Conservation (phyloP, 1,140 invertebrate species). For the Pseudomyrmex concolor region DNA sequence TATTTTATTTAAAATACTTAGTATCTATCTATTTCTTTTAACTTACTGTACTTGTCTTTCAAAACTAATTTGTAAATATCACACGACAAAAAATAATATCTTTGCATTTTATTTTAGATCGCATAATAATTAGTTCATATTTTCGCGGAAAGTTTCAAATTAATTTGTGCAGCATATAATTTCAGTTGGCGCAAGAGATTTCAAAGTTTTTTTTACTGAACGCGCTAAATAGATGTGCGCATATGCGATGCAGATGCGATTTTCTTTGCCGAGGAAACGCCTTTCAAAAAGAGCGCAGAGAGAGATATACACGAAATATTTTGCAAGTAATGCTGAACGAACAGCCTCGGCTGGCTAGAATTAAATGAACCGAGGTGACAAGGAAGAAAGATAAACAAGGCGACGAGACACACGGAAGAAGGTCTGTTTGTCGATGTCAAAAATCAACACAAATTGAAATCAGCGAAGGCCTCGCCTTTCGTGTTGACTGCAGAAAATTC, state of each 20-base stretch:
- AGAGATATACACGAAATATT: slow-evolving; percentile 80
- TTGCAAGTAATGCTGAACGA: slow-evolving; percentile 82
- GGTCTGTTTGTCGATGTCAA: slow-evolving; percentile 82
- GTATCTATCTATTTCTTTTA: not conserved
- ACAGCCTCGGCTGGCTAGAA: slow-evolving; percentile 71
- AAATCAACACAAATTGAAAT: slow-evolving; percentile 84
- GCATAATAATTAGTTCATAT: too few species aligned
- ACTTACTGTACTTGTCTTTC: not conserved
- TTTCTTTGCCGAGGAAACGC: slow-evolving; percentile 25
- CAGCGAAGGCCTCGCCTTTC: slow-evolving; percentile 71
- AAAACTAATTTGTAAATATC: too few species aligned
- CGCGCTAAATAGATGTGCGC: slow-evolving; percentile 31
- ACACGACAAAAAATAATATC: too few species aligned
- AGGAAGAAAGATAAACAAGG: slow-evolving; percentile 79
- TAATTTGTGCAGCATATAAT: too few species aligned
- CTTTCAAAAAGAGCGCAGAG: slow-evolving; percentile 48
- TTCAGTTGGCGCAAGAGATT: not conserved
- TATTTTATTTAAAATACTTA: not conserved
- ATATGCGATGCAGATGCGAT: slow-evolving; percentile 2
- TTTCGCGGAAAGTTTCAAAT: too few species aligned
- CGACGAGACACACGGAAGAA: slow-evolving; percentile 69
- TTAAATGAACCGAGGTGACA: slow-evolving; percentile 80
- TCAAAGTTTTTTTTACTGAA: slow-evolving; percentile 41
- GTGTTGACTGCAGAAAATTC: slow-evolving; percentile 77
- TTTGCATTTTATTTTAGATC: too few species aligned